A percentile compares a stretch with the other conserved stretches of the same genome.
Conservation (phyloP, 2,888 invertebrate genomes). For the Leptothorax acervorum region DNA sequence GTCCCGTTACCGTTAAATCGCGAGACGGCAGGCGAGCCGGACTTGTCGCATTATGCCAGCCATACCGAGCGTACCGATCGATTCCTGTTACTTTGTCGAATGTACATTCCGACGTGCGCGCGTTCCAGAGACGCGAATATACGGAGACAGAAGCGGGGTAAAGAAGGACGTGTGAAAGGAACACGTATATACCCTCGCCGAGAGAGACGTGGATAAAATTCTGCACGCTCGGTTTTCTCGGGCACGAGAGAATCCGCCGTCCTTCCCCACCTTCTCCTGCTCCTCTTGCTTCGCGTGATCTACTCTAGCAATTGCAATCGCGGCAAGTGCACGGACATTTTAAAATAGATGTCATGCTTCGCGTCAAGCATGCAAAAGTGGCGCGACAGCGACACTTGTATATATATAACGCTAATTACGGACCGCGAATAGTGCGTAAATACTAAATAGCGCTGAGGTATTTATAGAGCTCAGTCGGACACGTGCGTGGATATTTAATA, state of each 20-base stretch:
- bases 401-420: conserved; percentile 46
- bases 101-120: conserved; percentile 28
- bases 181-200: not conserved
- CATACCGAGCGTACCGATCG: conserved; percentile 42
- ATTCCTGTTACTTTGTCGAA: conserved; percentile 50
- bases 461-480: conserved; percentile 29
- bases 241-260: conserved; percentile 12
- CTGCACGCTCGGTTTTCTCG: conserved; percentile 19
- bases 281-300: not conserved
- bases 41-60: conserved; percentile 39
- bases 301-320: conserved; percentile 30
- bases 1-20: conserved; percentile 46
- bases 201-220: conserved; percentile 29
- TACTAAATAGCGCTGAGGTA: conserved; percentile 44
- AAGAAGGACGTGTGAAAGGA: conserved; percentile 17
- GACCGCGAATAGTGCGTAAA: conserved; percentile 42
- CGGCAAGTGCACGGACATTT: conserved; percentile 7
- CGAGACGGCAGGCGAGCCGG: not conserved
- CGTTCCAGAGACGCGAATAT: conserved; percentile 17
- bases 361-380: conserved; percentile 27
- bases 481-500: conserved; percentile 42
- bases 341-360: conserved; percentile 39
- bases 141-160: not conserved
- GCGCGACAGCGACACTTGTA: conserved; percentile 20
- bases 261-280: not conserved